These are phyloP conservation scores for Blera fallax DNA, from an alignment of 2,888 invertebrate species.

Conservation along the genomic window DNA sequence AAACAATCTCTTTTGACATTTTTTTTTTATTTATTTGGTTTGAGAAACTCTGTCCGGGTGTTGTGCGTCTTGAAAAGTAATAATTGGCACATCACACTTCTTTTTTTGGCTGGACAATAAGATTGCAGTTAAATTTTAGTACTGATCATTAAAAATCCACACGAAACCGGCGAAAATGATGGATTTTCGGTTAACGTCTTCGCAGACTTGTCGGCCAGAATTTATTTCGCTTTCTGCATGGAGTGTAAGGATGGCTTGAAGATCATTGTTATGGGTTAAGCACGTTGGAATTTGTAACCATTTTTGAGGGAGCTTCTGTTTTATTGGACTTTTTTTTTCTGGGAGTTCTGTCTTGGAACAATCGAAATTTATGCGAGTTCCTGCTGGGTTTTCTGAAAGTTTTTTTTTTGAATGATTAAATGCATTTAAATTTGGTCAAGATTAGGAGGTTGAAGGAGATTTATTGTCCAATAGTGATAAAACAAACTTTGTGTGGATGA, in stretches of 20 bases:
- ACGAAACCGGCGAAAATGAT: constrained; percentile 23
- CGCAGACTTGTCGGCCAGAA: constrained; percentile 7
- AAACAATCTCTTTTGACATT: constrained; percentile 33
- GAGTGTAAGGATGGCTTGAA: neutral
- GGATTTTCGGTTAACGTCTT: constrained; percentile 34
- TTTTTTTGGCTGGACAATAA: constrained; percentile 14
- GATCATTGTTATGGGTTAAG: constrained; percentile 28
- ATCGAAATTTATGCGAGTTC: constrained; percentile 14
- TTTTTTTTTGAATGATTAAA: constrained; percentile 38
- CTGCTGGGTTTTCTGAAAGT: neutral
- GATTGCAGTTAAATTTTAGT: constrained; percentile 54
- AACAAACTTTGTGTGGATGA: constrained; percentile 1
- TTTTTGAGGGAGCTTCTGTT: constrained; percentile 33
- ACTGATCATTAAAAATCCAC: constrained; percentile 49
- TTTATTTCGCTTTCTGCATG: neutral
- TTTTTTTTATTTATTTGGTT: neutral
- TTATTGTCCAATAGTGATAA: constrained; percentile 27
- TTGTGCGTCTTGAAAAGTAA: constrained; percentile 1
- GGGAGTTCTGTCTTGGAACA: neutral
- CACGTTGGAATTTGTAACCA: constrained; percentile 43
- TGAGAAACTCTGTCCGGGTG: neutral
- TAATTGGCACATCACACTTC: constrained; percentile 35
- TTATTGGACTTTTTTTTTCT: neutral
- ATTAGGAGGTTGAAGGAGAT: constrained; percentile 42
- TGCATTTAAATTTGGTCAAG: constrained; percentile 38